A percentile compares a stretch with the other conserved stretches of the same genome.
Evolutionary conservation across 2,113 vertebrate genomes (phyloP).

Genomic region (Prietella phreatophila): DNA sequence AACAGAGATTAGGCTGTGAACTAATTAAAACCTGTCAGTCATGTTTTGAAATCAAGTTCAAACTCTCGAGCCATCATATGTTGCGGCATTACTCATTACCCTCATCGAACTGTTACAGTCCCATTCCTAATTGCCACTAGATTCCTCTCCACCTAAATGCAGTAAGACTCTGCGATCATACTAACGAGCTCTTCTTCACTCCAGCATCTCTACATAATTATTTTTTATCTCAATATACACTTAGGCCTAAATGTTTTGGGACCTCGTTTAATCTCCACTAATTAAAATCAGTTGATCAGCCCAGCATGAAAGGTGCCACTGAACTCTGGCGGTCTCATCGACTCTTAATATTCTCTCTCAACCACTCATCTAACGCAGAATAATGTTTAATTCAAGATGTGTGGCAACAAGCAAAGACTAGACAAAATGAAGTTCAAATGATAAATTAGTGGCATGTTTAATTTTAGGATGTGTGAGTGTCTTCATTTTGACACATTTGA

Average conservation of each 20-base stretch:
- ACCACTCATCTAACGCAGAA: background rate
- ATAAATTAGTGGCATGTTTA: background rate
- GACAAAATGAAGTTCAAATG: constrained; percentile 14
- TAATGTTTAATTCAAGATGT: constrained; percentile 3
- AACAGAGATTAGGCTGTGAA: background rate
- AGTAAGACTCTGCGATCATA: constrained; percentile 4
- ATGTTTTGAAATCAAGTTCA: background rate
- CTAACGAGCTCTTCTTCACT: constrained; percentile 15
- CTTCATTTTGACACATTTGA: background rate
- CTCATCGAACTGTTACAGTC: constrained; percentile 12
- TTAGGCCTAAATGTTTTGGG: constrained; percentile 15
- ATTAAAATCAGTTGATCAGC: constrained; percentile 38
- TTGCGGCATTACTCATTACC: background rate
- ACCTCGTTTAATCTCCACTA: constrained; percentile 29
- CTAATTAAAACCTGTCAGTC: constrained; percentile 26
- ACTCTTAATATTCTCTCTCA: background rate
- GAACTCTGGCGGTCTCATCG: constrained; percentile 16
- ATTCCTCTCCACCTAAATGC: constrained; percentile 11
- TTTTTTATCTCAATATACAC: constrained; percentile 29
- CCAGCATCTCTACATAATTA: constrained; percentile 17
- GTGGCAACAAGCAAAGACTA: background rate
- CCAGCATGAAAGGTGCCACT: background rate
- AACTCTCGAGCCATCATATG: background rate
- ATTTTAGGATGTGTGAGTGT: constrained; percentile 14
- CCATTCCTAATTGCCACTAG: constrained; percentile 8